Conservation (phyloP, 2,888 invertebrate genomes). For the Digitonthophagus gazella region DNA sequence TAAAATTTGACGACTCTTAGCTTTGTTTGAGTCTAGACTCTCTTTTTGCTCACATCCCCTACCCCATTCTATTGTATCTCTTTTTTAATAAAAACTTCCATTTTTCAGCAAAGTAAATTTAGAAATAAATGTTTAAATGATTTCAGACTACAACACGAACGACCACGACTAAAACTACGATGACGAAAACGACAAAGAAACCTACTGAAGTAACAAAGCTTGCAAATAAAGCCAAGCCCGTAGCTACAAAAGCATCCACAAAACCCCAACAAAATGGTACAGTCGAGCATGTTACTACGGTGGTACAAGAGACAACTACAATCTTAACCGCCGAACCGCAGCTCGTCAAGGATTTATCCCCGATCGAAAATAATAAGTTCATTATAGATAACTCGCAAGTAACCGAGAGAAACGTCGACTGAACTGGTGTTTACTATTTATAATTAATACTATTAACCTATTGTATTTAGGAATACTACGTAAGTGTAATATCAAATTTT, state of each 20-base stretch:
- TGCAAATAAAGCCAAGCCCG: slow-evolving; percentile 32
- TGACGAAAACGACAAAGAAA: slow-evolving; percentile 35
- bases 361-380: slow-evolving; percentile 44
- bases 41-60: too few species aligned
- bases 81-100: too few species aligned
- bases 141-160: slow-evolving; percentile 39
- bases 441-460: slow-evolving; percentile 28
- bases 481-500: slow-evolving; percentile 43
- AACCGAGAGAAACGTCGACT: slow-evolving; percentile 43
- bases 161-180: slow-evolving; percentile 34
- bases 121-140: neutral
- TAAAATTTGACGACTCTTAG: too few species aligned
- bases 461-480: slow-evolving; percentile 23
- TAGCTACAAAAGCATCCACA: slow-evolving; percentile 28
- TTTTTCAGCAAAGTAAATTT: too few species aligned
- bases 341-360: slow-evolving; percentile 48
- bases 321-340: slow-evolving; percentile 34
- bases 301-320: slow-evolving; percentile 29
- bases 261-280: slow-evolving; percentile 45
- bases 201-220: slow-evolving; percentile 36
- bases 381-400: slow-evolving; percentile 43
- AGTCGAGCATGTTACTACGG: slow-evolving; percentile 31
- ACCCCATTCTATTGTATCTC: too few species aligned
- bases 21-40: too few species aligned
- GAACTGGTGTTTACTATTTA: slow-evolving; percentile 35